Evolutionary conservation across 2,113 vertebrate genomes (phyloP).

Genomic region (Motacilla tschutschensis): DNA sequence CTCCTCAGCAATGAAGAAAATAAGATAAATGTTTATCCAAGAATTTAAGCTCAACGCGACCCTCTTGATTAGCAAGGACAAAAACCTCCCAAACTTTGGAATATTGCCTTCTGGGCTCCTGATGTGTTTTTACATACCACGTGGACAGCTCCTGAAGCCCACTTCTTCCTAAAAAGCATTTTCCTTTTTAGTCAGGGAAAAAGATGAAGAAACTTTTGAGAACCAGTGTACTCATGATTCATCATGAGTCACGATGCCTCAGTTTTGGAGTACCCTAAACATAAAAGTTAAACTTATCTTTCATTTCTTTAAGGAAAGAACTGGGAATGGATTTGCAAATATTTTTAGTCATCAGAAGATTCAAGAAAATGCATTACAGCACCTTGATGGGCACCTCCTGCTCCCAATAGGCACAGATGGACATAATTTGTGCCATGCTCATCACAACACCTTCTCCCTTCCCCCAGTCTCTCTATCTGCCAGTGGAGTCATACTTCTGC

Average conservation of each 20-base stretch:
- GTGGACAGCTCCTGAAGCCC: not conserved
- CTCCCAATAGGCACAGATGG: not conserved
- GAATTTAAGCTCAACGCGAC: not conserved
- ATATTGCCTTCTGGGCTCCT: not conserved
- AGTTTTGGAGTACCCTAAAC: slow-evolving; percentile 16
- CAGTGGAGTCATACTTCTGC: not conserved
- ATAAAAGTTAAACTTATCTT: slow-evolving; percentile 12
- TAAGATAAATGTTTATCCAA: not conserved
- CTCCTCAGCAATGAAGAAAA: not conserved
- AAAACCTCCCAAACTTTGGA: not conserved
- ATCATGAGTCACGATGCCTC: slow-evolving; percentile 32
- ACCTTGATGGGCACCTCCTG: not conserved
- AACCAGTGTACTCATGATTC: slow-evolving; percentile 6
- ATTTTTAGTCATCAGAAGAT: not conserved
- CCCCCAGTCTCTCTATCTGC: not conserved
- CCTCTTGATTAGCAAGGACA: not conserved
- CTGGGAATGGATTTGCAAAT: not conserved
- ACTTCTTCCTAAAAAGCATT: not conserved
- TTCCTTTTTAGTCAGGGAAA: not conserved
- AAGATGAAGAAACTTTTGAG: not conserved
- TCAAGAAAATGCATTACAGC: not conserved
- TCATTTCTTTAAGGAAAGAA: not conserved
- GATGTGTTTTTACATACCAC: not conserved
- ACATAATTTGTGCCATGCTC: not conserved
- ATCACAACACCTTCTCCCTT: rapidly evolving